Evolutionary conservation across 1,140 invertebrate genomes (phyloP), one percentile per base, ranked within the genome.

Genomic region (Aphelenchoides besseyi): DNA sequence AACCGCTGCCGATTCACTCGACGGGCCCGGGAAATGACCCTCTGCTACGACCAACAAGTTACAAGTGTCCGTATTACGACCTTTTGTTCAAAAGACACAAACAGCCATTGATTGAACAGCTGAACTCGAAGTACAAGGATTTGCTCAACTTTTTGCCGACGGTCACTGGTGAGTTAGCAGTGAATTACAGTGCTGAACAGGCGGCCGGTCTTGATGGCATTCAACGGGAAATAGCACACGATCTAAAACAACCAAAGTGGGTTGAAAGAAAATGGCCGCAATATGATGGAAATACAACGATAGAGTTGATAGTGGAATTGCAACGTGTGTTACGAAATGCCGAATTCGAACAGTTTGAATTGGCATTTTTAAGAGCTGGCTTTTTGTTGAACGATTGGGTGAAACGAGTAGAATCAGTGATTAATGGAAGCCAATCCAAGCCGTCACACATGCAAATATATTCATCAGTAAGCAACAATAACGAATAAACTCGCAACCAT

Each of bases 401-500:
- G 33, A 8, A 32, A 1, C 41, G 76, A 37, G 33, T 63, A 8
- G 26, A 77, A 29, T 18, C 12, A 9, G 53, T 75, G 5, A 29
- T 36, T 16, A 35, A 41, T 33, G 62, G 48, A 57, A 74, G 54
- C n/a, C 18, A 41, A 64, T n/a, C 36, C 74, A 0, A 52, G 5
- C 55, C 55, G 26, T 29, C 55, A 12, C 70, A 76, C 62, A 67
- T 76, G 68, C 23, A 67, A 2, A 23, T 77, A 2, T 77, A 77
- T 67, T 77, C 75, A n/a, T 16, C 75, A n/a, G 74, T 76, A 78
- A 72, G 74, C 3, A 12, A 35, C n/a, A 69, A 33, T 37, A 69
- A 12, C 29, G 8, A 28, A 28, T 29, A 57, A 69, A 23, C 12
- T n/a, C 0, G 29, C 54, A n/a, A 32, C 30, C 3, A 5, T 72